Conservation (phyloP, 2,888 invertebrate species). For the Eupithecia inturbata region DNA sequence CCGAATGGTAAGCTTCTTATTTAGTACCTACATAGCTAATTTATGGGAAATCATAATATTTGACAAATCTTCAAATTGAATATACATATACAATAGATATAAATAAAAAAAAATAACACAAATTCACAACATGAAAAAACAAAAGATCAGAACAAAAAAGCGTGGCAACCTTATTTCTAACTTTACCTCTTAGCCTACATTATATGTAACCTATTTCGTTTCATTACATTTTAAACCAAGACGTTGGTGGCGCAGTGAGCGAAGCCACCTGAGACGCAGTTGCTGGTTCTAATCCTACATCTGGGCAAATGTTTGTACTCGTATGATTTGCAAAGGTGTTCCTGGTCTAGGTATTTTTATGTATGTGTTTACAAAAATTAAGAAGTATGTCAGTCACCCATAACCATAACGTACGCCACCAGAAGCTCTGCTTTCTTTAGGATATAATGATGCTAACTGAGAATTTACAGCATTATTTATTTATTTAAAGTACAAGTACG, state of each 20-base stretch:
- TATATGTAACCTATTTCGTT: too few relatives aligned
- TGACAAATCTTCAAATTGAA: not conserved
- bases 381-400: not conserved
- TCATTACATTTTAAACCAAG: too few relatives aligned
- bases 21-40: not conserved
- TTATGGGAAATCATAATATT: not conserved
- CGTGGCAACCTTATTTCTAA: not conserved
- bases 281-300: not conserved
- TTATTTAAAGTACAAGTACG: not conserved
- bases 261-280: not conserved
- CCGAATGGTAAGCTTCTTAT: not conserved
- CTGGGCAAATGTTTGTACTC: not conserved
- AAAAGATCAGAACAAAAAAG: not conserved
- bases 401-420: not conserved
- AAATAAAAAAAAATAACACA: not conserved
- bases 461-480: not conserved
- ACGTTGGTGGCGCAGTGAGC: not conserved
- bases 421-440: not conserved
- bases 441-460: not conserved
- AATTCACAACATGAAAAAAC: not conserved
- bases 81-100: too few relatives aligned
- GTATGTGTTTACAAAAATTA: not conserved
- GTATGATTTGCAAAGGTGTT: too few relatives aligned
- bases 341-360: not conserved
- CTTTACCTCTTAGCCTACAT: too few relatives aligned